Conservation (phyloP, 2,888 invertebrate genomes). For the Polymixis flavicincta region DNA sequence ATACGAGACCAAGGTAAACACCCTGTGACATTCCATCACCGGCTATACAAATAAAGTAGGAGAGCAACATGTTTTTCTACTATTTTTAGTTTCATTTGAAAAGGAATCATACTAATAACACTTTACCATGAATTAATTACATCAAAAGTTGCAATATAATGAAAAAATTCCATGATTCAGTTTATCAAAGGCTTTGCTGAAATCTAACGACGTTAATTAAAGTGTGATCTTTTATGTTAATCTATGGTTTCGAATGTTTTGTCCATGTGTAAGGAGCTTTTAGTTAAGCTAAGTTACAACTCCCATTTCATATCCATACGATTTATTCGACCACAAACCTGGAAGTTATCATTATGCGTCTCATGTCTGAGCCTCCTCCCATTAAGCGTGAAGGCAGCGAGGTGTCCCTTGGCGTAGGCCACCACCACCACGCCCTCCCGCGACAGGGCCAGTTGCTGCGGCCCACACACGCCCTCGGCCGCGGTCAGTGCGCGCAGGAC, state of each 20-base stretch:
- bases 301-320: background rate
- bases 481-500: slow-evolving; percentile 97
- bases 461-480: slow-evolving; percentile 93
- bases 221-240: background rate
- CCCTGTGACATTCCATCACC: slow-evolving; percentile 26
- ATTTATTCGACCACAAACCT: slow-evolving; percentile 89
- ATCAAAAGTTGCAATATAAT: background rate
- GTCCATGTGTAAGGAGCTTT: background rate
- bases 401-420: slow-evolving; percentile 97
- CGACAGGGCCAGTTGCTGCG: slow-evolving; percentile 97
- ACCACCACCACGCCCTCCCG: slow-evolving; percentile 99
- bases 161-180: background rate
- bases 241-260: background rate
- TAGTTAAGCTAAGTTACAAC: too few relatives aligned
- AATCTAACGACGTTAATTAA: background rate
- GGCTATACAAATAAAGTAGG: background rate
- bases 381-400: slow-evolving; percentile 98
- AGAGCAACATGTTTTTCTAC: background rate
- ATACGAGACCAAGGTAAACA: background rate
- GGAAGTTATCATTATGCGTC: slow-evolving; percentile 98
- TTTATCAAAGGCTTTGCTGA: background rate
- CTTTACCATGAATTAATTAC: background rate
- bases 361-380: slow-evolving; percentile 97
- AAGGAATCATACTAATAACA: background rate
- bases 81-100: background rate